Base-by-base conservation (phyloP, 2,113 vertebrate species). In the Jacana jacana region DNA sequence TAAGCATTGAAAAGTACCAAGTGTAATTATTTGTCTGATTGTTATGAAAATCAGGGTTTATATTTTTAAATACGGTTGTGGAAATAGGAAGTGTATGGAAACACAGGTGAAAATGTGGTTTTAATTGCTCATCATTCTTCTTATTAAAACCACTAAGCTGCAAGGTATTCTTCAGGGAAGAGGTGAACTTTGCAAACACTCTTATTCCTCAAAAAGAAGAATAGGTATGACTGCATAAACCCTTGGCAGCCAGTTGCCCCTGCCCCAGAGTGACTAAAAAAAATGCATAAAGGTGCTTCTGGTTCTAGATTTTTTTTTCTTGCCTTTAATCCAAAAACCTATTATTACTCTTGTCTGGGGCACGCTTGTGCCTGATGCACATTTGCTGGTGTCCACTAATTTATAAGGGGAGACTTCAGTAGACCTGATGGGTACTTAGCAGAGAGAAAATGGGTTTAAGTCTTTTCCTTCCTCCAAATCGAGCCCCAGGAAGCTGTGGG, bases 11-110 rank as follows among this genome's bases (percentile, higher is more conserved):
- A 86, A 71, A 80, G 23, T 48, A 83, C 75, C 4, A 28, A 93
- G 89, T 63, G 63, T 88, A 93, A 96, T 95, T 95, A 97, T 93
- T 93, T 84, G 83, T 52, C 88, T 84, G 83, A 90, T 95, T 94
- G 90, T 96, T 92, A 95, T 84, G 90, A 97, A 94, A 94, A 97
- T 88, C 77, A 81, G 83, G 40, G 37, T 88, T 96, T 90, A 48
- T 81, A 76, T 86, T 94, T 91, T 91, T 84, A 94, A 91, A 93
- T 78, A 8, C 0, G 6, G 44, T n/a, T 37, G 58, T 70, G 61
- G 73, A 83, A 93, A 81, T 93, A 64, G 52, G 80, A 75, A 63
- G 51, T 73, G 30, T 69, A 28, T 65, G 75, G 71, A 89, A 94
- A 66, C 33, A 79, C 52, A 69, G 65, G 81, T 90, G 54, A 86